Evolutionary conservation across 2,797 vertebrate genomes (phyloP).

Genomic region (Hafferia zeledoni): DNA sequence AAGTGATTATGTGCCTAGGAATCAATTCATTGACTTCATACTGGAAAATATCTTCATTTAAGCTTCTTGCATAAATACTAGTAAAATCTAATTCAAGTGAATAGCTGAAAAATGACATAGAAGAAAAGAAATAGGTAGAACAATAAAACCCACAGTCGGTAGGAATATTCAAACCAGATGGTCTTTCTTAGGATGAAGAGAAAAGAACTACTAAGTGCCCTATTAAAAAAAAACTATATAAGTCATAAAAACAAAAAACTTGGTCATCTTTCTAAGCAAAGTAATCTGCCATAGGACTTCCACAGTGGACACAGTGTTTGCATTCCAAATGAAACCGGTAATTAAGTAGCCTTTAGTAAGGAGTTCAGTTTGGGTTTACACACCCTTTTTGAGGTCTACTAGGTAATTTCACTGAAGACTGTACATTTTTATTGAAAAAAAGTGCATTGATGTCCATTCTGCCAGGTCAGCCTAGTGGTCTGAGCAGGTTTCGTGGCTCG

Average conservation of each 20-base stretch:
- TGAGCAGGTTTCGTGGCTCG: neutral
- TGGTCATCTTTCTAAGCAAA: neutral
- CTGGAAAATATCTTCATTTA: constrained; percentile 48
- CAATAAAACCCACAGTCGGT: neutral
- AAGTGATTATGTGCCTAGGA: constrained; percentile 31
- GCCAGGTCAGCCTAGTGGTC: neutral
- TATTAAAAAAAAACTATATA: neutral
- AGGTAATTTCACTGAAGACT: neutral
- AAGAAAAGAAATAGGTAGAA: constrained; percentile 21
- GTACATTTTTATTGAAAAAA: neutral
- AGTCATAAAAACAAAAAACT: neutral
- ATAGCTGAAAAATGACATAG: constrained; percentile 7
- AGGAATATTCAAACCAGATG: neutral
- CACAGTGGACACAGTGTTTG: neutral
- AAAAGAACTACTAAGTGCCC: neutral
- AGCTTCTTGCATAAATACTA: constrained; percentile 33
- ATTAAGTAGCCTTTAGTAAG: neutral
- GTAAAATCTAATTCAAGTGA: neutral
- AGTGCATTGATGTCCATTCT: neutral
- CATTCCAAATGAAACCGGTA: neutral
- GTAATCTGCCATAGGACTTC: neutral
- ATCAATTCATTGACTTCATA: constrained; percentile 55
- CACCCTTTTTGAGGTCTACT: neutral
- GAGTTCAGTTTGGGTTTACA: neutral
- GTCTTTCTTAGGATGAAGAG: neutral